Base-by-base conservation (phyloP, 2,797 vertebrate genomes). In the Cottoperca gobio region DNA sequence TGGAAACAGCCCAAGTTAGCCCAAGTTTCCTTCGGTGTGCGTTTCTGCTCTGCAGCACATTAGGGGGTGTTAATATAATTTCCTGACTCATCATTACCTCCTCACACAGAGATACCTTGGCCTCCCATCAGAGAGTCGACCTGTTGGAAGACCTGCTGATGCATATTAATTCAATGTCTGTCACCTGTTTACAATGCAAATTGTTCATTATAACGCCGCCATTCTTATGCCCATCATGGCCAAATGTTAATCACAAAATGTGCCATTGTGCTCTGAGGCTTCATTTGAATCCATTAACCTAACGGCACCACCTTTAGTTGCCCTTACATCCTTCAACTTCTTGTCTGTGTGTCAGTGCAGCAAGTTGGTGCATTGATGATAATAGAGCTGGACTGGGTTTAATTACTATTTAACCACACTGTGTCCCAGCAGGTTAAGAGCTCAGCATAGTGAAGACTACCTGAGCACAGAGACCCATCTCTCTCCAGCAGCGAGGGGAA, bases 101-200 rank as follows among this genome's bases (percentile, higher is more conserved):
- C 77, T 83, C 79, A 81, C 49, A 73, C 55, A 31, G 60, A 37
- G 49, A 80, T 76, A 84, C 82, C 42, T 71, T 79, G 83, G 77
- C 65, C 81, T 54, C 64, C 73, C 80, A 70, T 85, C 87, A 74
- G 43, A 83, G 78, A 60, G 19, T 16, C 19, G 42, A 88, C 79
- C 78, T 79, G 72, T 70, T 76, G 54, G 73, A 79, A 28, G 84
- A 86, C 83, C 74, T 76, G 76, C 86, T 79, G 71, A 79, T 79
- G 85, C 86, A 91, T 91, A 87, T 89, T 86, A 89, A 92, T 89
- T 77, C 63, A 60, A 73, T 57, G 79, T 79, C 84, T 86, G 76
- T 91, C 85, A 88, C 86, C 72, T 76, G 82, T 90, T 91, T 92
- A 86, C 90, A 82, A 92, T 91, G 89, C 84, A 91, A 92, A 92